These are phyloP conservation scores for Yoshiicerus persimilis DNA, from an alignment of 1,140 invertebrate genomes.

Conservation along the genomic window DNA sequence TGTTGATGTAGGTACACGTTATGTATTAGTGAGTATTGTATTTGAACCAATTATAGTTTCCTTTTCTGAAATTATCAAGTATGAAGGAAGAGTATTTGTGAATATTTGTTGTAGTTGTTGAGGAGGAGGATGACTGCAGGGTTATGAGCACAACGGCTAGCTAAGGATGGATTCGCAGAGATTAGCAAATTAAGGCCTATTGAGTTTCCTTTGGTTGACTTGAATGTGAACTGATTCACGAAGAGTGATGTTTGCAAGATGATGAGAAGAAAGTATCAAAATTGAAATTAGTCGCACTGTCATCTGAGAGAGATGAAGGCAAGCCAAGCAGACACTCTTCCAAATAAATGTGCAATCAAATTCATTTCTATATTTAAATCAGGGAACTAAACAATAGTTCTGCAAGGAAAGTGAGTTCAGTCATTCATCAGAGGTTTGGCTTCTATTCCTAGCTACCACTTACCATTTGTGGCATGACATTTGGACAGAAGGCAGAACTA, in stretches of 20 bases:
- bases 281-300: conserved; percentile 8
- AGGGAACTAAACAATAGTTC: neutral
- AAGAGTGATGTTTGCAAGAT: neutral
- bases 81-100: too few relatives aligned
- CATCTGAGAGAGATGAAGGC: neutral
- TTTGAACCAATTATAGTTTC: neutral
- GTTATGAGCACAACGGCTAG: neutral
- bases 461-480: neutral
- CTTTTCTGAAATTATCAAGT: neutral
- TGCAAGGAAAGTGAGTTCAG: neutral
- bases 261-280: neutral
- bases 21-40: too few relatives aligned
- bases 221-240: neutral
- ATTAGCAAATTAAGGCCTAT: neutral
- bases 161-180: neutral
- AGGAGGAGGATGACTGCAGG: too few relatives aligned
- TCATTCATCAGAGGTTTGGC: neutral
- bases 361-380: neutral
- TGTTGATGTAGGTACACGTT: too few relatives aligned
- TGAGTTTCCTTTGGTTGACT: neutral
- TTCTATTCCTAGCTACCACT: neutral
- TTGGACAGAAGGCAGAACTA: neutral
- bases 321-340: neutral
- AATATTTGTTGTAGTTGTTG: too few relatives aligned
- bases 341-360: neutral